These are phyloP conservation scores for Thermophis baileyi DNA, from an alignment of 2,113 vertebrate genomes.

Conservation along the genomic window DNA sequence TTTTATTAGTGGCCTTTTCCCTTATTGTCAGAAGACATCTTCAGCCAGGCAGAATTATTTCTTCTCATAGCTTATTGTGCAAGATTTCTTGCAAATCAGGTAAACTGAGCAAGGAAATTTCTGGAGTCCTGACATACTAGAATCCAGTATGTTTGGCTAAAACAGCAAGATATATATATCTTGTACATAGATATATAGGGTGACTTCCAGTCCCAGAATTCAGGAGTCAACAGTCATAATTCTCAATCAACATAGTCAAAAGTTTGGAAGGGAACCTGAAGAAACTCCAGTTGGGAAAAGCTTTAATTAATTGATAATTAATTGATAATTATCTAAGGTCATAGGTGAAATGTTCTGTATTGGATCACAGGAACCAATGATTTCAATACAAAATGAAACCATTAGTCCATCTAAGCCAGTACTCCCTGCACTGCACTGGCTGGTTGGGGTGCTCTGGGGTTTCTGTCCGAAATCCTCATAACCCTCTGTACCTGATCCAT, in stretches of 20 bases:
- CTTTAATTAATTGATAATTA: not conserved
- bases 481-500: not conserved
- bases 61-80: not conserved
- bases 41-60: not conserved
- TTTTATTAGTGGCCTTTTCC: not conserved
- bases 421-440: not conserved
- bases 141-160: no score
- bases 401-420: not conserved
- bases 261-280: not conserved
- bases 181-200: no score
- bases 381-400: not conserved
- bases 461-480: not conserved
- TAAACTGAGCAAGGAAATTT: no score
- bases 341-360: not conserved
- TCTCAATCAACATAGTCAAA: not conserved
- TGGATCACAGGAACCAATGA: not conserved
- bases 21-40: not conserved
- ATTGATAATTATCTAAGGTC: not conserved
- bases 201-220: no score
- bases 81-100: no score
- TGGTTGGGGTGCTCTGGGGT: not conserved
- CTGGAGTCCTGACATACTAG: no score
- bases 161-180: no score
- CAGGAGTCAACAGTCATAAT: not conserved
- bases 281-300: not conserved